These are phyloP conservation scores for Neuroterus valhalla DNA, from an alignment of 1,140 invertebrate species.

Conservation along the genomic window DNA sequence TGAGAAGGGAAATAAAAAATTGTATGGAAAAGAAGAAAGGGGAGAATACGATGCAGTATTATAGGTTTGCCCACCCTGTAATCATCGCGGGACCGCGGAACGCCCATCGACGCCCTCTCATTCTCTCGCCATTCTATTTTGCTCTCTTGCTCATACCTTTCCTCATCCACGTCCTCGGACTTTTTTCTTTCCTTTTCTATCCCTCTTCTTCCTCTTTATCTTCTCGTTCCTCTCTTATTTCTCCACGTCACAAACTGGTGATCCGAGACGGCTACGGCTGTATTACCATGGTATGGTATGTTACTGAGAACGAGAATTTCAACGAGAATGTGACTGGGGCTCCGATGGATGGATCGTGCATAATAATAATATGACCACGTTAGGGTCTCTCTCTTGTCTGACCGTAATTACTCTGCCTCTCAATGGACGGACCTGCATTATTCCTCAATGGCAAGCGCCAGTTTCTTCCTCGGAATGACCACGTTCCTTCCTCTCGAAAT, in stretches of 20 bases:
- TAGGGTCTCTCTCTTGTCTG: not conserved
- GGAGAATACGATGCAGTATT: constrained; percentile 66
- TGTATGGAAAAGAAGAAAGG: constrained; percentile 38
- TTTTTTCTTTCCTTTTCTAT: constrained; percentile 46
- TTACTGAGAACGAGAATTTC: constrained; percentile 27
- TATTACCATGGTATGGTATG: constrained; percentile 28
- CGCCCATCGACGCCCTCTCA: constrained; percentile 73
- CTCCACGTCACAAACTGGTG: constrained; percentile 33
- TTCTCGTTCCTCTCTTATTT: constrained; percentile 33
- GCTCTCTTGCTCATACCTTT: constrained; percentile 59
- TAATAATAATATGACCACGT: constrained; percentile 26
- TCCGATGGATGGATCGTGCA: not conserved
- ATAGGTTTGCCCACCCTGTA: constrained; percentile 72
- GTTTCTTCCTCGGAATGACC: not conserved
- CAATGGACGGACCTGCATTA: constrained; percentile 23
- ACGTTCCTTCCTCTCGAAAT: not conserved
- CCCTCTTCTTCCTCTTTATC: constrained; percentile 27
- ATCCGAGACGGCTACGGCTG: constrained; percentile 8
- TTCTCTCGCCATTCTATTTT: constrained; percentile 63
- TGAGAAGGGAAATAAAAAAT: constrained; percentile 43
- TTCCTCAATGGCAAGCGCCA: constrained; percentile 28
- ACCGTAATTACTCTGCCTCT: constrained; percentile 24
- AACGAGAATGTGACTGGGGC: constrained; percentile 20
- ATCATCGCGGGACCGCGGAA: constrained; percentile 73
- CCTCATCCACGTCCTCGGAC: constrained; percentile 48